A percentile compares a stretch with the other conserved stretches of the same genome.
Evolutionary conservation across 2,797 vertebrate genomes (phyloP).

Genomic region (Hydrocynus forskahlii): DNA sequence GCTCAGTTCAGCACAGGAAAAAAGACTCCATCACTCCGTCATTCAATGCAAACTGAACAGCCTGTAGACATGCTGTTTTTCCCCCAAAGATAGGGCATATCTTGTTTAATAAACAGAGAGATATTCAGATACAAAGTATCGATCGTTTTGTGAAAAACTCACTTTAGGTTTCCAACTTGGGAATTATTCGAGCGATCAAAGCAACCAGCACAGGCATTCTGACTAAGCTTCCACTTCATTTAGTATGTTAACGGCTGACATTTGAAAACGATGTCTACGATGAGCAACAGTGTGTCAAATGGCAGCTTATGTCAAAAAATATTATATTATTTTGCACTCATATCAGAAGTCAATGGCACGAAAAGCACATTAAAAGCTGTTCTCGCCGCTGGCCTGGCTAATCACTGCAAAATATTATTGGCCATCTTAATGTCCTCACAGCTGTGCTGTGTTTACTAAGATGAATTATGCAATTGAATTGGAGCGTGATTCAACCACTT

Average conservation of each 20-base stretch:
- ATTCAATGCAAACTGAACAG: conserved; percentile 13
- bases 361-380: conserved; percentile 42
- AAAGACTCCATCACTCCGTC: background rate
- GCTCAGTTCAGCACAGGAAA: conserved; percentile 33
- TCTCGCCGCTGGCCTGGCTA: conserved; percentile 29
- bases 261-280: conserved; percentile 27
- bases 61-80: conserved; percentile 24
- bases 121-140: conserved; percentile 8
- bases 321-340: conserved; percentile 34
- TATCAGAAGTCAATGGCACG: conserved; percentile 39
- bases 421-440: conserved; percentile 22
- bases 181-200: conserved; percentile 16
- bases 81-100: background rate
- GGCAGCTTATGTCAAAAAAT: conserved; percentile 30
- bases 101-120: conserved; percentile 23
- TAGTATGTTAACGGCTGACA: conserved; percentile 26
- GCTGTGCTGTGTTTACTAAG: conserved; percentile 47
- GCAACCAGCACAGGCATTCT: conserved; percentile 11
- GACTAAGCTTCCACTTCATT: conserved; percentile 21
- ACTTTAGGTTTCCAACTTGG: background rate
- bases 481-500: conserved; percentile 32
- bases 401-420: conserved; percentile 44
- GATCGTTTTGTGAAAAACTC: conserved; percentile 12
- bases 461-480: conserved; percentile 43
- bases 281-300: conserved; percentile 23